Conservation (phyloP, 2,888 invertebrate genomes). For the Hydroisotoma schaefferi region DNA sequence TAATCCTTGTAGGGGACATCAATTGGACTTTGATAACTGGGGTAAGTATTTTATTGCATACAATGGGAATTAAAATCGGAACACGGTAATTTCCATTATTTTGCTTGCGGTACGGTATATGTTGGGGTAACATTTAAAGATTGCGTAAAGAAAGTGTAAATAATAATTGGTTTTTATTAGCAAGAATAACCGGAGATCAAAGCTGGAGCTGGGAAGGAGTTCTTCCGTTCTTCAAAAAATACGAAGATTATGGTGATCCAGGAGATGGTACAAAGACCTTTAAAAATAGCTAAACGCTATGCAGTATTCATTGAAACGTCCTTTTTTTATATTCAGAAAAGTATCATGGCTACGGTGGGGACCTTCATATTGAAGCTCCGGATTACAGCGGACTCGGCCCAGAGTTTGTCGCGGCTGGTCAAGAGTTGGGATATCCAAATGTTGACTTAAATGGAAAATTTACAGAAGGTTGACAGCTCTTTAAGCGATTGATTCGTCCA, state of each 20-base stretch:
- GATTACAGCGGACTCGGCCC: conserved; percentile 55
- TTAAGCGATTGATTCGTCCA: too few relatives aligned
- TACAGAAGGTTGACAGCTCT: conserved; percentile 33
- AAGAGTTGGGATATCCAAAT: conserved; percentile 40
- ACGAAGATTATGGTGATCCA: conserved; percentile 25
- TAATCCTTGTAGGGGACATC: conserved; percentile 25
- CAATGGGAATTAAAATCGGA: neutral
- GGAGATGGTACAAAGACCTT: conserved; percentile 24
- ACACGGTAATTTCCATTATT: too few relatives aligned
- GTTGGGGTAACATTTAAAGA: too few relatives aligned
- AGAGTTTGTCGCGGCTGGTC: conserved; percentile 36
- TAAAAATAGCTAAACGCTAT: neutral
- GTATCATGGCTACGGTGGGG: conserved; percentile 40
- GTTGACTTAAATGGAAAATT: conserved; percentile 37
- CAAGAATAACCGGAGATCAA: conserved; percentile 17
- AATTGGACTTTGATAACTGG: conserved; percentile 26
- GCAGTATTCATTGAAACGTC: neutral
- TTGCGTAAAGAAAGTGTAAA: too few relatives aligned
- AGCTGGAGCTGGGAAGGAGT: conserved; percentile 33
- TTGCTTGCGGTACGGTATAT: too few relatives aligned
- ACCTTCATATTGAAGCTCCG: conserved; percentile 51
- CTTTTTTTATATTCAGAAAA: conserved; percentile 3
- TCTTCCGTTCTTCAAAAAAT: conserved; percentile 23
- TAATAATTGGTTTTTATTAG: conserved; percentile 3
- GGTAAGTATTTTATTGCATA: neutral